phyloP scores from a whole-genome alignment of 2,888 invertebrate genomes.

The Alviniconcha strummeri region DNA sequence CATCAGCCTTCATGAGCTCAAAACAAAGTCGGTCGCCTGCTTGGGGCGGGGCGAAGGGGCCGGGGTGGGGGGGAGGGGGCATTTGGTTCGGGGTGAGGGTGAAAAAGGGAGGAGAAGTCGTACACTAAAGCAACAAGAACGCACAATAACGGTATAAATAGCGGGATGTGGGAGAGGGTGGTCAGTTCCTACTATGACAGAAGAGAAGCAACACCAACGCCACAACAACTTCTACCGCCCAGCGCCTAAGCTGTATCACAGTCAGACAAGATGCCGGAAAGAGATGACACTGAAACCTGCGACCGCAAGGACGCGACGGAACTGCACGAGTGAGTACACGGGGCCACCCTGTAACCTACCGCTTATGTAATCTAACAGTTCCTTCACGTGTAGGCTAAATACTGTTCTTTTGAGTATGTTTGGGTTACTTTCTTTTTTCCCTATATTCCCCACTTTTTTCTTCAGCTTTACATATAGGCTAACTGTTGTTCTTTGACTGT shows the following conservation, averaged over 20 bases:
- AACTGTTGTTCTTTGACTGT: too few relatives aligned
- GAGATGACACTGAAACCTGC: slow-evolving; percentile 12
- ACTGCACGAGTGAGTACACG: background rate
- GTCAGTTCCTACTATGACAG: slow-evolving; percentile 4
- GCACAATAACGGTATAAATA: background rate
- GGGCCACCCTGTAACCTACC: background rate
- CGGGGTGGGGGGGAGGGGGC: too few relatives aligned
- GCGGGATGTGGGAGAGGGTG: too few relatives aligned
- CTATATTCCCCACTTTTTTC: too few relatives aligned
- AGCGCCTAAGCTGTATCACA: background rate
- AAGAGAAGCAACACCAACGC: background rate
- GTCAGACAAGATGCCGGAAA: slow-evolving; percentile 23
- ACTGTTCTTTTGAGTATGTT: too few relatives aligned
- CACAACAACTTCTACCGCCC: background rate
- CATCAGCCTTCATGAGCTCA: too few relatives aligned
- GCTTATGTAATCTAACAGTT: too few relatives aligned
- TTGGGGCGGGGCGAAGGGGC: too few relatives aligned
- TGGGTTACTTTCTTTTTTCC: too few relatives aligned
- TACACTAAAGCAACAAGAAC: background rate
- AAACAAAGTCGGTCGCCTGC: too few relatives aligned
- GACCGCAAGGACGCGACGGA: background rate
- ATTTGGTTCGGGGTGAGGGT: background rate
- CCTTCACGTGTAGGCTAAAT: too few relatives aligned
- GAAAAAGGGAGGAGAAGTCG: background rate
- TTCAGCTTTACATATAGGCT: too few relatives aligned